Evolutionary conservation across 2,888 invertebrate genomes (phyloP).

Genomic region (Euzetes globulus): DNA sequence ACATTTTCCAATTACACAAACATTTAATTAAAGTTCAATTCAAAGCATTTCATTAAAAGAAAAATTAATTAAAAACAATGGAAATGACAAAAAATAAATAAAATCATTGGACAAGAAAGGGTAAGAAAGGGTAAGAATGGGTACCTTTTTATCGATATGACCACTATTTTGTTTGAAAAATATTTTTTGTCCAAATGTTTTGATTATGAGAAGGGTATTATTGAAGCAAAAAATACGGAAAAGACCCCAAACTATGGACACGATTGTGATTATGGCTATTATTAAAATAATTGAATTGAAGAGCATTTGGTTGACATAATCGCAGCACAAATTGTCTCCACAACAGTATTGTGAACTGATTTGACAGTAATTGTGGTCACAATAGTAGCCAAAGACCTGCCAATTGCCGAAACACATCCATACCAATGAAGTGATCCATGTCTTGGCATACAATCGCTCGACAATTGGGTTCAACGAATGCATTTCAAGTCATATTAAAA

Average conservation of each 20-base stretch:
- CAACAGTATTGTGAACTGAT: slow-evolving; percentile 23
- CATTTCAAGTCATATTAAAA: too few species aligned
- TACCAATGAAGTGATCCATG: background rate
- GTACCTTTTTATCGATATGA: background rate
- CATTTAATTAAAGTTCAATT: background rate
- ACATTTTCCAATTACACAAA: background rate
- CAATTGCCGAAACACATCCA: background rate
- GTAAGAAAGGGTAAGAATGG: background rate
- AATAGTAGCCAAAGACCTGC: slow-evolving; percentile 5
- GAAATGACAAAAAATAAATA: background rate
- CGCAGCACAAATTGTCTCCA: slow-evolving; percentile 22
- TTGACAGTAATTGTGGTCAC: slow-evolving; percentile 13
- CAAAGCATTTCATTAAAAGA: background rate
- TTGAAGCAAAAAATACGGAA: slow-evolving; percentile 16
- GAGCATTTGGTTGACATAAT: slow-evolving; percentile 19
- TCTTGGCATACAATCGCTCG: background rate
- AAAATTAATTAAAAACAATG: background rate
- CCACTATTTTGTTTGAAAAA: background rate
- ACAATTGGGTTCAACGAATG: background rate
- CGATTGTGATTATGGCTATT: background rate
- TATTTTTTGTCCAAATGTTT: background rate
- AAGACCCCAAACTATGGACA: background rate
- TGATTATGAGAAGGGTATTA: background rate
- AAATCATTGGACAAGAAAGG: background rate
- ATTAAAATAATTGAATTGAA: slow-evolving; percentile 21